A percentile compares a stretch with the other conserved stretches of the same genome.
Evolutionary conservation across 2,888 invertebrate genomes (phyloP).

Genomic region (Caenorhabditis parvicauda): DNA sequence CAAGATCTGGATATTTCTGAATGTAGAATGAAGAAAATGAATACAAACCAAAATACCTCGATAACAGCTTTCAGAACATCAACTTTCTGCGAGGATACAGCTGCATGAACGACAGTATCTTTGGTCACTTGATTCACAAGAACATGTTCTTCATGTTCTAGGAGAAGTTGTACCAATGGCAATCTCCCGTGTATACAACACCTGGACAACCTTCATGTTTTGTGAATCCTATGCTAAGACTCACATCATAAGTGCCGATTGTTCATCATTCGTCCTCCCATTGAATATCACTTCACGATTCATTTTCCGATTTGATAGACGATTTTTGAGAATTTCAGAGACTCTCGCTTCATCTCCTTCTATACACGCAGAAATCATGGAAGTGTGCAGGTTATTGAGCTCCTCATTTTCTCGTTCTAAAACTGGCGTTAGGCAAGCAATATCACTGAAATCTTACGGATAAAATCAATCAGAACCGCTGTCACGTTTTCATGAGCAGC

Average conservation of each 20-base stretch:
- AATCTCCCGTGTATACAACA: constrained; percentile 82
- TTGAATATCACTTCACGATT: constrained; percentile 71
- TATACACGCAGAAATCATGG: constrained; percentile 76
- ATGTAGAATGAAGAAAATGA: constrained; percentile 1
- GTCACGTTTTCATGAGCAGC: constrained; percentile 69
- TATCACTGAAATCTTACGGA: constrained; percentile 36
- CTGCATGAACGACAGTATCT: constrained; percentile 87
- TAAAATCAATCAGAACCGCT: constrained; percentile 40
- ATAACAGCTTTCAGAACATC: constrained; percentile 77
- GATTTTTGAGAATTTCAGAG: constrained; percentile 66
- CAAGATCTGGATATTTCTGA: constrained; percentile 38
- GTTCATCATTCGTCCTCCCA: constrained; percentile 82
- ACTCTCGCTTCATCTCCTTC: constrained; percentile 75
- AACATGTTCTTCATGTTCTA: constrained; percentile 80
- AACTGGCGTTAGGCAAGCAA: neutral
- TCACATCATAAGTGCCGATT: constrained; percentile 82
- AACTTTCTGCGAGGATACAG: constrained; percentile 80
- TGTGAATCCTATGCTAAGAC: too few species aligned
- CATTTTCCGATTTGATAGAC: constrained; percentile 12
- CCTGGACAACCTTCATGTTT: constrained; percentile 65
- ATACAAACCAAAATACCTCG: constrained; percentile 67
- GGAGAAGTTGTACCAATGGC: constrained; percentile 75
- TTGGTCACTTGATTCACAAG: constrained; percentile 84
- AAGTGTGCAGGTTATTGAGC: constrained; percentile 64
- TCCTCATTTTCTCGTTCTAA: constrained; percentile 39